phyloP scores from a whole-genome alignment of 92 coral and sea anemone genomes.

The Porites lobata region DNA sequence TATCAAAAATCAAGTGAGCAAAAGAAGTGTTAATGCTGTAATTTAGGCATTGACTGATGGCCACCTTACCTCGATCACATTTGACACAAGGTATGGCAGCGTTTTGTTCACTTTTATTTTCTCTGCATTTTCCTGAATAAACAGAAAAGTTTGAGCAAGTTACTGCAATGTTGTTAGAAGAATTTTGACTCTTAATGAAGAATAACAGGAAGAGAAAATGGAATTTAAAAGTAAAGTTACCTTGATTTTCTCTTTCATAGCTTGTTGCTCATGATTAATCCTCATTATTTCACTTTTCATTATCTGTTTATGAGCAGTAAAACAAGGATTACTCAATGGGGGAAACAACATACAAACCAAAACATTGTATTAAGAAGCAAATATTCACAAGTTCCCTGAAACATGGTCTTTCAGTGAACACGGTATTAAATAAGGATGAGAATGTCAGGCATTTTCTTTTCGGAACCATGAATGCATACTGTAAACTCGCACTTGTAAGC shows the following conservation, averaged over 20 bases:
- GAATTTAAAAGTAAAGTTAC: constrained; percentile 40
- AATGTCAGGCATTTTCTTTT: too few relatives aligned
- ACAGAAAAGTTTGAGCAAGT: background rate
- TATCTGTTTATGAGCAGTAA: constrained; percentile 64
- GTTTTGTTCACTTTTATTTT: constrained; percentile 99
- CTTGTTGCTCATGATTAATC: constrained; percentile 98
- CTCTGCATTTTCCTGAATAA: constrained; percentile 92
- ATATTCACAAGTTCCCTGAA: too few relatives aligned
- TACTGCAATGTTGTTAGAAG: too few relatives aligned
- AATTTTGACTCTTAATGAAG: too few relatives aligned
- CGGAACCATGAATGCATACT: too few relatives aligned
- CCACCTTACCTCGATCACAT: constrained; percentile 92
- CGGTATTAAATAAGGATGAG: too few relatives aligned
- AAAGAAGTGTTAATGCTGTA: background rate
- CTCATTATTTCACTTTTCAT: constrained; percentile 99
- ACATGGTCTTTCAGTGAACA: too few relatives aligned
- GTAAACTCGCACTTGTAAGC: too few relatives aligned
- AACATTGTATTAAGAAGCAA: too few relatives aligned
- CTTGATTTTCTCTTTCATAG: constrained; percentile 99
- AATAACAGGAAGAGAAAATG: too few relatives aligned
- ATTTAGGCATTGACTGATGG: background rate
- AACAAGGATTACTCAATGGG: background rate
- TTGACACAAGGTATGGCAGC: constrained; percentile 96
- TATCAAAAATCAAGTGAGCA: too few relatives aligned
- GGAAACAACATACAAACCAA: too few relatives aligned